Evolutionary conservation across 2,888 invertebrate species (phyloP).

Genomic region (Autographa pulchrina): DNA sequence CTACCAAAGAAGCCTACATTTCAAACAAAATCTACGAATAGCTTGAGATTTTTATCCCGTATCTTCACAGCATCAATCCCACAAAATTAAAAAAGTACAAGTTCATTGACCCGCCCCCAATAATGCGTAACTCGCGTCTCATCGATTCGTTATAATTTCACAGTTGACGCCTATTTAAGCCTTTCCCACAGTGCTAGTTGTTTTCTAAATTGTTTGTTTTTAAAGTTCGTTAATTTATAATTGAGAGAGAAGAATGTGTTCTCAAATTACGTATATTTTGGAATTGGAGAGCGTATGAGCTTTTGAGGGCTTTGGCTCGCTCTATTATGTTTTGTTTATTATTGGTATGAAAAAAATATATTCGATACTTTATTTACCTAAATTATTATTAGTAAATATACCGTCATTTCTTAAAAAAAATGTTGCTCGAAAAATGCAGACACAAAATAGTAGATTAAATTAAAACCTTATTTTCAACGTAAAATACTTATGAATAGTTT

Average conservation of each 20-base stretch:
- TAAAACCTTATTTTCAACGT: too few species aligned
- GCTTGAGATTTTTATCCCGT: neutral
- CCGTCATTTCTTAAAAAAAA: too few species aligned
- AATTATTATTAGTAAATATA: too few species aligned
- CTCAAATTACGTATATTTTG: conserved; percentile 9
- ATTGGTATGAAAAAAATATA: too few species aligned
- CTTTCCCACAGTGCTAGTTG: neutral
- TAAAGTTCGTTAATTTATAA: conserved; percentile 8
- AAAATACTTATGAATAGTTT: neutral
- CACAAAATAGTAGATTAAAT: too few species aligned
- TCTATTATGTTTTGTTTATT: too few species aligned
- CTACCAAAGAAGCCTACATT: too few species aligned
- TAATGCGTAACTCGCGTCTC: neutral
- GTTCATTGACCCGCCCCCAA: neutral
- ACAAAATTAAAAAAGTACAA: neutral
- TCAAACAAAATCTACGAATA: neutral
- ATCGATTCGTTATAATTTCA: neutral
- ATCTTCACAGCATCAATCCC: neutral
- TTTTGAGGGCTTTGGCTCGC: too few species aligned
- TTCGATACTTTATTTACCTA: too few species aligned
- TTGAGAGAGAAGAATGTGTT: conserved; percentile 22
- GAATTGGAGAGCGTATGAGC: too few species aligned
- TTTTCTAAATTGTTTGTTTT: neutral
- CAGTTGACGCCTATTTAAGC: neutral
- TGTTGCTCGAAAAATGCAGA: too few species aligned